Base-by-base conservation (phyloP, 1,140 invertebrate species). In the Eurosta solidaginis region DNA sequence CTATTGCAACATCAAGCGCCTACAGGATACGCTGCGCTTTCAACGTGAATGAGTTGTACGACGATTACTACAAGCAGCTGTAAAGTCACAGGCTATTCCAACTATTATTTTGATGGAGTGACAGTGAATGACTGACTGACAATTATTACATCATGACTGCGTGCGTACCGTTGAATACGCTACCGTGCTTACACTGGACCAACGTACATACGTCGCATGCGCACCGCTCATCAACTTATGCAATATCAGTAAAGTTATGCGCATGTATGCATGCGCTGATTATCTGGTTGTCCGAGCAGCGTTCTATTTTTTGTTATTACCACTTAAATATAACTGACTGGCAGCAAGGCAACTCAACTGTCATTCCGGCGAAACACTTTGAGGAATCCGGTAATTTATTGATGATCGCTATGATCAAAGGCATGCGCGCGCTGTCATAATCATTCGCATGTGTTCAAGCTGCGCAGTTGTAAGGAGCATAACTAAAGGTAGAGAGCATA, bases 331-430 rank as follows among this genome's bases (percentile, higher is more conserved):
- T 59, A n/a, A 17, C n/a, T 59, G 27, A 27, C 59, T 68, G 59
- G 59, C 59, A 7, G 59, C 33, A 40, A 68, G 33, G 59, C 59
- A 68, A 20, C 59, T 40, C 76, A 20, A 44, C 68, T 78, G 77
- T 54, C 77, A 78, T 78, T 63, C 75, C 77, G 77, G 77, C 63
- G 63, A 78, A 78, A 78, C 77, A 78, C 77, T 78, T 78, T 78
- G 77, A 78, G 77, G 77, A 78, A 78, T 78, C 49, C 49, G 77
- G 73, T 78, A 78, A 78, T 74, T 78, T 78, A 78, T 78, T 78
- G 77, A 74, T 63, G 77, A 78, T 78, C 77, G 73, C 68, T 27
- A 78, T 75, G 73, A 78, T 78, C 77, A 75, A 78, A 78, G 54
- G 77, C 54, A 78, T 78, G 59, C 59, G 44, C 54, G 22, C 52